A percentile compares a stretch with the other conserved stretches of the same genome.
phyloP scores from a whole-genome alignment of 2,888 invertebrate species.

The Xylota segnis region DNA sequence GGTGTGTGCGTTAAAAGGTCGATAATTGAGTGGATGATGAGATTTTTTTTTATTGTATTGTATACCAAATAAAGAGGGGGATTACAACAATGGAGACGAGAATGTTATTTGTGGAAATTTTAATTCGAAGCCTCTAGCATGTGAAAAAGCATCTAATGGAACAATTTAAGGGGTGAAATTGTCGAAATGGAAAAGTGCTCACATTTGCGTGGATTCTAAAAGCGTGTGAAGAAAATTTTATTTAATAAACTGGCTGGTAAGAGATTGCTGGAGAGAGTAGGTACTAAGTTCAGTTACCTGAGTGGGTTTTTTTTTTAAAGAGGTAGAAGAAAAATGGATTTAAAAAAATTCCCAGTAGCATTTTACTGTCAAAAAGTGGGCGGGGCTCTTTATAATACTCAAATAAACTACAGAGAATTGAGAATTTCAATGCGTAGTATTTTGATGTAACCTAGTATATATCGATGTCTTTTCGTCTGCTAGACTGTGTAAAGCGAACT shows the following conservation, averaged over 20 bases:
- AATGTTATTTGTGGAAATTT: slow-evolving; percentile 24
- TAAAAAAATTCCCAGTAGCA: too few relatives aligned
- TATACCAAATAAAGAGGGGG: slow-evolving; percentile 1
- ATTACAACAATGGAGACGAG: not conserved
- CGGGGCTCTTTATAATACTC: too few relatives aligned
- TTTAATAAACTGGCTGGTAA: not conserved
- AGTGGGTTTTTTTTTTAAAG: not conserved
- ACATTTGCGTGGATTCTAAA: not conserved
- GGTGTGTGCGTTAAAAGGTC: slow-evolving; percentile 55
- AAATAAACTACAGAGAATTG: too few relatives aligned
- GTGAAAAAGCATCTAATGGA: slow-evolving; percentile 9
- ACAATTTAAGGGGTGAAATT: slow-evolving; percentile 7
- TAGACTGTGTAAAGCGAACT: too few relatives aligned
- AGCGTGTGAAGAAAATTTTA: not conserved
- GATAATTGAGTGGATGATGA: slow-evolving; percentile 53
- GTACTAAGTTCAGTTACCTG: not conserved
- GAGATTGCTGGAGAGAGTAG: too few relatives aligned
- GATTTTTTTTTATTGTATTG: slow-evolving; percentile 7
- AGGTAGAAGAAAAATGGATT: too few relatives aligned
- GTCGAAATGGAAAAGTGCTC: not conserved
- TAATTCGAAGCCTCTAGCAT: slow-evolving; percentile 21
- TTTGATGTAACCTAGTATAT: too few relatives aligned
- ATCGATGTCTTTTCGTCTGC: too few relatives aligned
- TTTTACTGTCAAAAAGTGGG: too few relatives aligned
- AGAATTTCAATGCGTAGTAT: too few relatives aligned